Percentiles rank a stretch among this genome's conserved stretches.
Evolutionary conservation across 2,113 vertebrate genomes (phyloP).

Genomic region (Thamnophis sirtalis): DNA sequence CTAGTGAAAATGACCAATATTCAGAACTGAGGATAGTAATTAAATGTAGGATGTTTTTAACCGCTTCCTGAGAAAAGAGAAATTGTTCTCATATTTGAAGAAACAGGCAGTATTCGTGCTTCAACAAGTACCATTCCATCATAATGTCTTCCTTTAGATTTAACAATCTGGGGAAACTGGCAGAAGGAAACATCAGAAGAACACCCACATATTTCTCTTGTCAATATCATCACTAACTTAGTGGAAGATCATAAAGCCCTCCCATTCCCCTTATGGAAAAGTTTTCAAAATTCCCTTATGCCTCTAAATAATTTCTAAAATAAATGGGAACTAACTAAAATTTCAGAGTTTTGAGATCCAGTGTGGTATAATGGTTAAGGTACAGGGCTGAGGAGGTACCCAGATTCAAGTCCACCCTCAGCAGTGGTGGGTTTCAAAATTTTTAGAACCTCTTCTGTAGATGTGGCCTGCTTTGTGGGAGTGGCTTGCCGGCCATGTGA

Average conservation of each 20-base stretch:
- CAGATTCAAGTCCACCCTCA: neutral
- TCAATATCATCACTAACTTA: neutral
- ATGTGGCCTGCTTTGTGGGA: too few species aligned
- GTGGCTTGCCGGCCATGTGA: too few species aligned
- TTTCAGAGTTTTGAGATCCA: neutral
- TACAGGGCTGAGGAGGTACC: neutral
- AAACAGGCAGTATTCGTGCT: neutral
- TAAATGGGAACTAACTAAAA: neutral
- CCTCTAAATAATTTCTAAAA: neutral
- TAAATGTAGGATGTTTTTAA: neutral
- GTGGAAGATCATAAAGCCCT: neutral
- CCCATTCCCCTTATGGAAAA: neutral
- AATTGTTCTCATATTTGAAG: neutral
- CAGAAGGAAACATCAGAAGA: neutral
- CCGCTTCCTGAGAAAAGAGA: neutral
- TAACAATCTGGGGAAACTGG: neutral
- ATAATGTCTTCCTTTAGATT: neutral
- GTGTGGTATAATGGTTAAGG: neutral
- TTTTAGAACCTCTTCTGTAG: too few species aligned
- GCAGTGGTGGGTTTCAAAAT: too few species aligned
- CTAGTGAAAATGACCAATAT: neutral
- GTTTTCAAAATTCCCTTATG: neutral
- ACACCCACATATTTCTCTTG: neutral
- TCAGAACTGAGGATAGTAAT: neutral
- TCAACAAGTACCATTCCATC: neutral